phyloP scores from a whole-genome alignment of 2,113 vertebrate genomes.

The Paraplagusia blochii region DNA sequence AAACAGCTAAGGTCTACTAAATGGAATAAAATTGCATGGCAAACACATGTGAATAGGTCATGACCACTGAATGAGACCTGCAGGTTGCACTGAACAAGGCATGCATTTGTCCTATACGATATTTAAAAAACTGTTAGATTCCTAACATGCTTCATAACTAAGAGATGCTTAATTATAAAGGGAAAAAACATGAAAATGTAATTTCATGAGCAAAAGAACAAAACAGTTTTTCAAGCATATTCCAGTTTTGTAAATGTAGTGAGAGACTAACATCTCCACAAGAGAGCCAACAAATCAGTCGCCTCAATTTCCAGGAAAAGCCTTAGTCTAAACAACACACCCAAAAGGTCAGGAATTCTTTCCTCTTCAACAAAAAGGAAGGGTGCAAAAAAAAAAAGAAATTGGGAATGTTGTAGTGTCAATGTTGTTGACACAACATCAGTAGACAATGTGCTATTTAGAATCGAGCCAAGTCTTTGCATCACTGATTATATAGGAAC shows the following conservation, averaged over 20 bases:
- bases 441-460: slow-evolving; percentile 25
- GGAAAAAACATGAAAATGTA: slow-evolving; percentile 4
- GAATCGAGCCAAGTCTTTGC: slow-evolving; percentile 5
- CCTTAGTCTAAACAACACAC: slow-evolving; percentile 51
- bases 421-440: slow-evolving; percentile 25
- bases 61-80: no score
- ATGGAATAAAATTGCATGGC: no score
- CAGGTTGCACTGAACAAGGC: slow-evolving; percentile 36
- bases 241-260: not conserved
- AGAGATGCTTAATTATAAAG: not conserved
- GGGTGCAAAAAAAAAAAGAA: slow-evolving; percentile 3
- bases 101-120: slow-evolving; percentile 18
- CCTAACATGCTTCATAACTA: slow-evolving; percentile 23
- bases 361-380: slow-evolving; percentile 36
- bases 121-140: slow-evolving; percentile 32
- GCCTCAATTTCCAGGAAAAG: slow-evolving; percentile 15
- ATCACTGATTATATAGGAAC: not conserved
- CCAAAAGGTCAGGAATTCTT: slow-evolving; percentile 61
- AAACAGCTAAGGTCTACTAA: no score
- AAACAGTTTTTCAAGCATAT: not conserved
- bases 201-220: not conserved
- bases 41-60: no score
- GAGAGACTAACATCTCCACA: not conserved
- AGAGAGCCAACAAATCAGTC: slow-evolving; percentile 2
- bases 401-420: slow-evolving; percentile 11